These are phyloP conservation scores for Chalcis sispes DNA, from an alignment of 2,888 invertebrate genomes.

Conservation along the genomic window DNA sequence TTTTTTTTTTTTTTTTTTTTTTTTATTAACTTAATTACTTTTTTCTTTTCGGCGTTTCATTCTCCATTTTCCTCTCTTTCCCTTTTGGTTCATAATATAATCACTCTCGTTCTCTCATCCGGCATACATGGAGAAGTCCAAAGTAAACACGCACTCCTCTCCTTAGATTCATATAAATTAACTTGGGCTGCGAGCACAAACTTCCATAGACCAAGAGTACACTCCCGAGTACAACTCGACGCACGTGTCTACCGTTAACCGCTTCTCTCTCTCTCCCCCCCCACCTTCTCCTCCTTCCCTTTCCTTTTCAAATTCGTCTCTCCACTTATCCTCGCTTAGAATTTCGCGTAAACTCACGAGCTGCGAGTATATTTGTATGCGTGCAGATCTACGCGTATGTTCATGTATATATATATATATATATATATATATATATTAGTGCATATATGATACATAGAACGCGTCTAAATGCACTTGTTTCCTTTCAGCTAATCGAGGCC, in stretches of 20 bases:
- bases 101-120: not conserved
- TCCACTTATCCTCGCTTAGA: not conserved
- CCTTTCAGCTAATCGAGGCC: slow-evolving; percentile 64
- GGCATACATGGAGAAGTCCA: slow-evolving; percentile 8
- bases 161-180: slow-evolving; percentile 49
- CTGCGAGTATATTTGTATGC: too few relatives aligned
- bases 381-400: not conserved
- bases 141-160: slow-evolving; percentile 37
- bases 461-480: slow-evolving; percentile 20
- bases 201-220: slow-evolving; percentile 3
- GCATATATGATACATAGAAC: too few relatives aligned
- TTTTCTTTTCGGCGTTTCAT: not conserved
- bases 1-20: too few relatives aligned
- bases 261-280: too few relatives aligned
- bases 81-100: not conserved
- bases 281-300: too few relatives aligned
- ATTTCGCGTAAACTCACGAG: too few relatives aligned
- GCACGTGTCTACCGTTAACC: slow-evolving; percentile 25
- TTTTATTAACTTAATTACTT: too few relatives aligned
- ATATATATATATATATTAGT: too few relatives aligned
- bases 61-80: not conserved
- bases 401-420: too few relatives aligned
- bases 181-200: slow-evolving; percentile 8
- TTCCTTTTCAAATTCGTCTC: not conserved
- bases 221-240: not conserved